Evolutionary conservation across 2,888 invertebrate species (phyloP), one percentile per base, ranked within the genome.

Genomic region (Heliconius erato): DNA sequence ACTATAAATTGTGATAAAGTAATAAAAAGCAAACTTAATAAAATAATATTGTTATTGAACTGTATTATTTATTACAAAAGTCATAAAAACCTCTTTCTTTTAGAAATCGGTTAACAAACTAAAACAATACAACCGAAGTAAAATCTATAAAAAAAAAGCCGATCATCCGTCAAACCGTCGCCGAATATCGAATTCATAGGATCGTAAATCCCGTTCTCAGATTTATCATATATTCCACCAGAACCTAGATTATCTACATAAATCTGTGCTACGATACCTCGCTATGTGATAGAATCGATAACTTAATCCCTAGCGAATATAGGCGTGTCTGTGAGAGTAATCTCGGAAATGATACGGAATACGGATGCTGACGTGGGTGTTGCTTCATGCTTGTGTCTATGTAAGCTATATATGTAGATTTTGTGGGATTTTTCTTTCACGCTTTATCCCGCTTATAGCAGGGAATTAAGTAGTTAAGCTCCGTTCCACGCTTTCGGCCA

Each of bases 201-300:
- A 16, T 28, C 59, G 63, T 72, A 78, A 80, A 79, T 79, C 40
- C 54, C 65, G 67, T 77, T 54, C 67, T n/a, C 49, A 79, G 71
- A 82, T 80, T 76, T 74, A 80, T 68, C 65, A 74, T 54, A 74
- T 54, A 80, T 80, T 63, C 63, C n/a, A 71, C 69, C 49, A 67
- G 69, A 74, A 54, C 82, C 82, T 82, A 83, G 74, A 80, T 84
- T 84, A 84, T 84, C 82, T 74, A 63, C 80, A 85, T 83, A 83
- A 84, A 82, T 81, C 84, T 79, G 80, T 67, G 80, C 28, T 71
- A 80, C 80, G 67, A 85, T 80, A 83, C 79, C 79, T 81, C 78
- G 65, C 84, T 54, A 67, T 82, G 32, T 84, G 84, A 82, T 84
- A 49, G 81, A 83, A 85, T 84, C 85, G 85, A 85, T 85, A 85